phyloP scores from a whole-genome alignment of 2,113 vertebrate species.

The Pteropus alecto region DNA sequence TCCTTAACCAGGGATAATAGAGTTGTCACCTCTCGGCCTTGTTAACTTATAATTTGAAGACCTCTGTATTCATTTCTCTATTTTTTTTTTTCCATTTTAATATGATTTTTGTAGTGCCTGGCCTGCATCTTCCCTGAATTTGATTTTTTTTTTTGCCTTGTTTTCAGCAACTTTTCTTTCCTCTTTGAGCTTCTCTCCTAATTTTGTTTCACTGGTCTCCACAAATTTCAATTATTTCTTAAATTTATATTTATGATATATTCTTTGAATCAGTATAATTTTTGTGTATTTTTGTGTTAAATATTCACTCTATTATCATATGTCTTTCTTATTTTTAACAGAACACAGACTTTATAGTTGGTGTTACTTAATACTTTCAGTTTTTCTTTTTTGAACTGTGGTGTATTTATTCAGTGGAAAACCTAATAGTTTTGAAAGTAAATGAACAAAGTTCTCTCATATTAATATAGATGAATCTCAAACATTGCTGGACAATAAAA shows the following conservation, averaged over 20 bases:
- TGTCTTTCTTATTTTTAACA: slow-evolving; percentile 37
- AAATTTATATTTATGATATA: not conserved
- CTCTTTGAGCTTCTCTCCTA: not conserved
- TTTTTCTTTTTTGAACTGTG: slow-evolving; percentile 4
- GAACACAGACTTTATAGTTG: not conserved
- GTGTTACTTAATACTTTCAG: not conserved
- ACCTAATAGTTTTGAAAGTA: not conserved
- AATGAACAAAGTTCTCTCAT: not conserved
- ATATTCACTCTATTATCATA: not conserved
- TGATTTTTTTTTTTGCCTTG: not conserved
- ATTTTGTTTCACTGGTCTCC: not conserved
- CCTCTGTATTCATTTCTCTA: not conserved
- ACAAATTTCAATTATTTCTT: not conserved
- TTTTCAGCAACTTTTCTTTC: not conserved
- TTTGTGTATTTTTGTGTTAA: not conserved
- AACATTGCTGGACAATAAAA: not conserved
- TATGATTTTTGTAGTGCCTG: not conserved
- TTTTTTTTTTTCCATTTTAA: not conserved
- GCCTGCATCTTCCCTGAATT: not conserved
- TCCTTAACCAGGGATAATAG: not conserved
- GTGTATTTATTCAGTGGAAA: not conserved
- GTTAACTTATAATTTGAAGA: not conserved
- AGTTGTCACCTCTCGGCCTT: not conserved
- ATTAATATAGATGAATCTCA: not conserved
- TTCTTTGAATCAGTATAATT: not conserved